Evolutionary conservation across 2,888 invertebrate genomes (phyloP).

Genomic region (Lagria hirta): DNA sequence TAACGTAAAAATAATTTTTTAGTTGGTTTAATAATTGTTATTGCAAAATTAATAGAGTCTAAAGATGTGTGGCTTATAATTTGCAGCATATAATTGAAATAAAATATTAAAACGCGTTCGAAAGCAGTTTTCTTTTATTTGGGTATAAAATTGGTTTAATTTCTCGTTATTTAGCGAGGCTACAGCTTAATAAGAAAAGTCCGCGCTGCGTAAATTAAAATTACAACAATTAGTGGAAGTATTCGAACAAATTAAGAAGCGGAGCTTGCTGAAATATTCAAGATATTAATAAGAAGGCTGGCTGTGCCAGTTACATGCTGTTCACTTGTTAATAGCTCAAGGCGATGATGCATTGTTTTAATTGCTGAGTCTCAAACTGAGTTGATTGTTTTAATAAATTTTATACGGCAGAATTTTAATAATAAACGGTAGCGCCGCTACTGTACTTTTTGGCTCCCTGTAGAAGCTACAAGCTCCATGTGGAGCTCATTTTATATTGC

Average conservation of each 20-base stretch:
- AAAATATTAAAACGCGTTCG: no score
- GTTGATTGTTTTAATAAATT: slow-evolving; percentile 41
- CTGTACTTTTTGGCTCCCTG: no score
- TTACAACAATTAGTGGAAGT: slow-evolving; percentile 41
- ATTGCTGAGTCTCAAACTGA: slow-evolving; percentile 41
- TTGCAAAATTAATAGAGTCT: no score
- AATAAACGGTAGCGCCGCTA: slow-evolving; percentile 19
- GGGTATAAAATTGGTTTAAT: no score
- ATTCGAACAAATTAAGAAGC: slow-evolving; percentile 37
- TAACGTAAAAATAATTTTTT: no score
- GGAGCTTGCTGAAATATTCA: slow-evolving; percentile 20
- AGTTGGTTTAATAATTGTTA: no score
- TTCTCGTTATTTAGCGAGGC: no score
- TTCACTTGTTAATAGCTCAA: slow-evolving; percentile 33
- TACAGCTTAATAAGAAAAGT: slow-evolving; percentile 11
- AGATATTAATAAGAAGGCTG: slow-evolving; percentile 28
- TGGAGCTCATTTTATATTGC: no score
- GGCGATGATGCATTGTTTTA: slow-evolving; percentile 43
- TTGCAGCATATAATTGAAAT: no score
- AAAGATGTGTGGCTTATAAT: no score
- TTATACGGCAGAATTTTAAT: slow-evolving; percentile 28
- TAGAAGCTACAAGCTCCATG: no score
- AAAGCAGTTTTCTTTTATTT: no score
- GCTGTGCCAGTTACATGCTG: slow-evolving; percentile 34
- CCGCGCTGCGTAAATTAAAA: slow-evolving; percentile 37